Conservation (phyloP, 2,797 vertebrate species). For the Coendou prehensilis region DNA sequence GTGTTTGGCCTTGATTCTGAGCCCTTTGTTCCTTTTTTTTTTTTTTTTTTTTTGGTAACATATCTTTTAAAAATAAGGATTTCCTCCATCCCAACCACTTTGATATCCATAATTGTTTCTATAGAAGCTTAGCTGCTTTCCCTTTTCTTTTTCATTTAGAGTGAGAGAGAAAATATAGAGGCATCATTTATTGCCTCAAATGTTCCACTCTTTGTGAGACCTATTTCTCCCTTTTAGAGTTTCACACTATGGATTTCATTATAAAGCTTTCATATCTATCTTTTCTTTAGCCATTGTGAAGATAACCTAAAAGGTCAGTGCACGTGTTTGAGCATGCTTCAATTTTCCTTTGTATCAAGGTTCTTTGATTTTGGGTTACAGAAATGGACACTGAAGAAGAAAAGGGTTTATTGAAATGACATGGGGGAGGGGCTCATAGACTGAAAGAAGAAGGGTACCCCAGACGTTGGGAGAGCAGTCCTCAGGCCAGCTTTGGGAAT, state of each 20-base stretch:
- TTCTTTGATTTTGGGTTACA: constrained; percentile 16
- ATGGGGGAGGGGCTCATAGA: neutral
- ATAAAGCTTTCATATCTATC: constrained; percentile 20
- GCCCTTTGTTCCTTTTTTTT: neutral
- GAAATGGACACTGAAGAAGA: constrained; percentile 4
- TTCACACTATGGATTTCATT: neutral
- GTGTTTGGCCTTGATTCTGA: constrained; percentile 20
- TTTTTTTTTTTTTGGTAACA: neutral
- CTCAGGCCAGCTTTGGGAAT: neutral
- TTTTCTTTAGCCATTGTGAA: constrained; percentile 62
- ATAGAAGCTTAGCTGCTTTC: neutral
- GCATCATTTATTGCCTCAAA: constrained; percentile 45
- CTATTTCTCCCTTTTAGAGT: constrained; percentile 15
- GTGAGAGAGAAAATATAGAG: too few species aligned
- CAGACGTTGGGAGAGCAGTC: neutral
- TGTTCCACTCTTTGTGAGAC: neutral
- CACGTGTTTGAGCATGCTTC: neutral
- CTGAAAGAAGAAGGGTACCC: neutral
- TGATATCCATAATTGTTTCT: neutral
- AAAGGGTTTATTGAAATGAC: neutral
- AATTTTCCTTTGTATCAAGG: neutral
- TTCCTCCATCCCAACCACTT: neutral
- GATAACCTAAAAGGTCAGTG: constrained; percentile 32
- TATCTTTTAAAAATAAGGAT: constrained; percentile 64
- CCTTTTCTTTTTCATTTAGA: constrained; percentile 26